Percentiles rank a stretch among this genome's conserved stretches.
phyloP scores from a whole-genome alignment of 2,113 vertebrate genomes.

The Lepus timidus region DNA sequence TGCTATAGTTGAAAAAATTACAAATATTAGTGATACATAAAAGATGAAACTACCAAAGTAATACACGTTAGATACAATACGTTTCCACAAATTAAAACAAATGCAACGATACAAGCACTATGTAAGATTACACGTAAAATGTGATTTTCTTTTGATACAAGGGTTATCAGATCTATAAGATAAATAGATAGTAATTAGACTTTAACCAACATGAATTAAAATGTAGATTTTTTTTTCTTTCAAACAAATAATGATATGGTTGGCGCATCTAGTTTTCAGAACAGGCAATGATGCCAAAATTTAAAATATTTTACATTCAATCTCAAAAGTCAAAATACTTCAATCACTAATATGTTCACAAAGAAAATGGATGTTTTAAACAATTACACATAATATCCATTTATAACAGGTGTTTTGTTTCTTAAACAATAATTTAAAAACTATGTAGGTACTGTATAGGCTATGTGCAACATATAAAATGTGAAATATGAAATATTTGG shows the following conservation, averaged over 20 bases:
- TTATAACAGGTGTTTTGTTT: constrained; percentile 90
- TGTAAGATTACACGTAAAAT: constrained; percentile 87
- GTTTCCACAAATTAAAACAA: constrained; percentile 89
- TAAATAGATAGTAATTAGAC: constrained; percentile 89
- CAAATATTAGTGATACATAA: constrained; percentile 89
- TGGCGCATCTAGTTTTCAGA: constrained; percentile 88
- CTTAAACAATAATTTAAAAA: constrained; percentile 93
- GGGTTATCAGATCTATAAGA: constrained; percentile 88
- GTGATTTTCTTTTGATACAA: constrained; percentile 79
- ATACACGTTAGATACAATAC: constrained; percentile 88
- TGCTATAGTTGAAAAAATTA: constrained; percentile 90
- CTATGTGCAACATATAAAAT: constrained; percentile 93
- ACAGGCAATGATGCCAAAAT: constrained; percentile 87
- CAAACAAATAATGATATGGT: constrained; percentile 87
- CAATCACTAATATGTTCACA: constrained; percentile 92
- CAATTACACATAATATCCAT: constrained; percentile 91
- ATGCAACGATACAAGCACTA: constrained; percentile 88
- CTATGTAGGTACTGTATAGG: constrained; percentile 89
- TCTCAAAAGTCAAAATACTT: constrained; percentile 93
- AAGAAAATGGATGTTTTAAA: constrained; percentile 91
- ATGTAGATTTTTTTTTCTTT: constrained; percentile 84
- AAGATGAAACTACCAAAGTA: constrained; percentile 88
- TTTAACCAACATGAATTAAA: constrained; percentile 87
- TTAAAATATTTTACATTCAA: constrained; percentile 92
- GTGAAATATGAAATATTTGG: constrained; percentile 94